phyloP scores from a whole-genome alignment of 2,113 vertebrate genomes.

The Ceyx melanurus region DNA sequence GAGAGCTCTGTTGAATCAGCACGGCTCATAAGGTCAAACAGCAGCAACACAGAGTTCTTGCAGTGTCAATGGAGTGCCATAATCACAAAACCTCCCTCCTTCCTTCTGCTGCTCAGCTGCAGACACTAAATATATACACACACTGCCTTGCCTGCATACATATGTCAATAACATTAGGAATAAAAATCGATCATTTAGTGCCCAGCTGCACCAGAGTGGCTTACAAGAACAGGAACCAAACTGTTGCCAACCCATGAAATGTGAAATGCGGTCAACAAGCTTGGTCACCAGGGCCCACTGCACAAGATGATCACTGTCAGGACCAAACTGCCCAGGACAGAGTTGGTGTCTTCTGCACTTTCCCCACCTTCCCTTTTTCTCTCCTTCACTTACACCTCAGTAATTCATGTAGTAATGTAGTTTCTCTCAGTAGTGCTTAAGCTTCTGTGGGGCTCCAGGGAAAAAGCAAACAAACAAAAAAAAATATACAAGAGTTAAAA shows the following conservation, averaged over 20 bases:
- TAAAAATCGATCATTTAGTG: background rate
- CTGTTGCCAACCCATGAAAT: background rate
- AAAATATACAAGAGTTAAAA: background rate
- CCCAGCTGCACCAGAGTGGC: background rate
- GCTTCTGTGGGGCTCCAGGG: background rate
- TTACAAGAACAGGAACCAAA: background rate
- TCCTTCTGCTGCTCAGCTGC: background rate
- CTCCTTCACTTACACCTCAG: background rate
- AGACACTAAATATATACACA: accelerated
- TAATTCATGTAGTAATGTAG: background rate
- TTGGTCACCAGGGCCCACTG: background rate
- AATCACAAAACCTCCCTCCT: accelerated
- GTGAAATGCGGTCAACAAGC: background rate
- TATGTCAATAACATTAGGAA: background rate
- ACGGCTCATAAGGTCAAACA: accelerated
- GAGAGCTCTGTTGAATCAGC: background rate
- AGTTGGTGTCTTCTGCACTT: background rate
- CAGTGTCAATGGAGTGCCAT: accelerated
- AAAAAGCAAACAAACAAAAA: background rate
- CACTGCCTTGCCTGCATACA: background rate
- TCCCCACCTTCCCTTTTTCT: background rate
- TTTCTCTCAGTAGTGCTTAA: background rate
- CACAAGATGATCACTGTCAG: background rate
- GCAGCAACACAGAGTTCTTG: background rate
- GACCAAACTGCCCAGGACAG: background rate